These are phyloP conservation scores for Vollenhovia emeryi DNA, from an alignment of 1,140 invertebrate genomes.

Conservation along the genomic window DNA sequence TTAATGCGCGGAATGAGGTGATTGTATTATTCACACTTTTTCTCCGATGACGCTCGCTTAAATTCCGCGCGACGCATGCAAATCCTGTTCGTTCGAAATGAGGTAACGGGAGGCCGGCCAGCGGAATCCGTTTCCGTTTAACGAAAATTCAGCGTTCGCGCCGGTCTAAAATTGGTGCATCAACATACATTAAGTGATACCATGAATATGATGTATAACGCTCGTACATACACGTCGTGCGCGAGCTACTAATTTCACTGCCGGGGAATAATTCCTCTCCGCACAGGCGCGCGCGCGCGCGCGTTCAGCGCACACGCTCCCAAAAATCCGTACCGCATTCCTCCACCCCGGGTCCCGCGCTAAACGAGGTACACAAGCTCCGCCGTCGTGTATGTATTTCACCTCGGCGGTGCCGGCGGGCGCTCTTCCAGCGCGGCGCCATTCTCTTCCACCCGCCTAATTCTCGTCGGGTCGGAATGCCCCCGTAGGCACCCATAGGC, in stretches of 20 bases:
- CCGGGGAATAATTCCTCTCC: slow-evolving; percentile 33
- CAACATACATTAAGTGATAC: slow-evolving; percentile 38
- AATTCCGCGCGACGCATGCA: slow-evolving; percentile 14
- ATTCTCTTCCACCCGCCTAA: slow-evolving; percentile 50
- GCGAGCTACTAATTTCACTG: slow-evolving; percentile 34
- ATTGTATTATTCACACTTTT: slow-evolving; percentile 29
- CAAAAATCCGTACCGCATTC: slow-evolving; percentile 49
- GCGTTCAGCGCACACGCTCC: neutral
- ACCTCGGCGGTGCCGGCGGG: slow-evolving; percentile 35
- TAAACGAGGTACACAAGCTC: slow-evolving; percentile 30
- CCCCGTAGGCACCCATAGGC: slow-evolving; percentile 50
- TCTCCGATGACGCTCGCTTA: neutral
- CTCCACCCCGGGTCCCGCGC: neutral
- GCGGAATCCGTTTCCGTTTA: slow-evolving; percentile 8
- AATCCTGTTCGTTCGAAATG: slow-evolving; percentile 6
- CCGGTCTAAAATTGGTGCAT: slow-evolving; percentile 12
- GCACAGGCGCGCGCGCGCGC: neutral
- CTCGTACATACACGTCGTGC: neutral
- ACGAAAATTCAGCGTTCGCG: slow-evolving; percentile 15
- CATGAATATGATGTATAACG: slow-evolving; percentile 11
- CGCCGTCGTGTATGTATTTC: slow-evolving; percentile 24
- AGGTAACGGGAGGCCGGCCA: neutral
- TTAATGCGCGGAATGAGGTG: slow-evolving; percentile 41
- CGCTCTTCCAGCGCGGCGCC: slow-evolving; percentile 31
- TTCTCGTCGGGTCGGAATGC: slow-evolving; percentile 51